Evolutionary conservation across 35 echinoderm and acorn worm genomes (phyloP).

Genomic region (Holothuria glaberrima): DNA sequence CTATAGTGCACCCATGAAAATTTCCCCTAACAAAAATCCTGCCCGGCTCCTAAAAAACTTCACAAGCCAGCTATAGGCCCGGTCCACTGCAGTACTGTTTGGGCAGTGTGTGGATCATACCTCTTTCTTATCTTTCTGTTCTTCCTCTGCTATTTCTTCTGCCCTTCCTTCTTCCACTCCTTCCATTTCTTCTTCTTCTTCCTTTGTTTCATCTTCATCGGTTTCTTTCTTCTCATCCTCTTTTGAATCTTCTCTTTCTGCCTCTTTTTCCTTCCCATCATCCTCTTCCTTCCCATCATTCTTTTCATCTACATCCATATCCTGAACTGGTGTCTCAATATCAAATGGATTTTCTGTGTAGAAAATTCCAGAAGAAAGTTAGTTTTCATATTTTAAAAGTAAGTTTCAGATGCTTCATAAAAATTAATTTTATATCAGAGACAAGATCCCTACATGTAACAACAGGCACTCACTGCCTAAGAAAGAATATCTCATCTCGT

Average conservation of each 20-base stretch:
- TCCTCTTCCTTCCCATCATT: slow-evolving; percentile 20
- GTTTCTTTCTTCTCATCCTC: slow-evolving; percentile 22
- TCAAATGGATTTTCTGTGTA: slow-evolving; percentile 83
- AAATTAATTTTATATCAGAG: too few species aligned
- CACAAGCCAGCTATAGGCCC: too few species aligned
- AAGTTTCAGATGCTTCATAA: too few species aligned
- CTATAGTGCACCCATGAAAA: too few species aligned
- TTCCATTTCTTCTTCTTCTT: slow-evolving; percentile 5
- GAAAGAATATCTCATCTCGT: too few species aligned
- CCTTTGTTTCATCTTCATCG: slow-evolving; percentile 10
- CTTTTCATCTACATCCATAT: slow-evolving; percentile 35
- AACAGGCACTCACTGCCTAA: too few species aligned
- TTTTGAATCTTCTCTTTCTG: slow-evolving; percentile 20
- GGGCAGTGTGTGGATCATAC: background rate
- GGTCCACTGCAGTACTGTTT: too few species aligned
- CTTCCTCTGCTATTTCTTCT: slow-evolving; percentile 13
- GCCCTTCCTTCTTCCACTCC: slow-evolving; percentile 3
- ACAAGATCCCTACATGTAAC: too few species aligned
- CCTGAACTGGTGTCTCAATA: slow-evolving; percentile 71
- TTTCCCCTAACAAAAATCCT: too few species aligned
- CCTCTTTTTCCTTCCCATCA: slow-evolving; percentile 42
- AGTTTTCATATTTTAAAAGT: too few species aligned
- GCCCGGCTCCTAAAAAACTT: too few species aligned
- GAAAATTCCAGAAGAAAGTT: background rate
- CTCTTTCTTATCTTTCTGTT: slow-evolving; percentile 19